phyloP scores from a whole-genome alignment of 2,797 vertebrate genomes.

The Malurus splendens region DNA sequence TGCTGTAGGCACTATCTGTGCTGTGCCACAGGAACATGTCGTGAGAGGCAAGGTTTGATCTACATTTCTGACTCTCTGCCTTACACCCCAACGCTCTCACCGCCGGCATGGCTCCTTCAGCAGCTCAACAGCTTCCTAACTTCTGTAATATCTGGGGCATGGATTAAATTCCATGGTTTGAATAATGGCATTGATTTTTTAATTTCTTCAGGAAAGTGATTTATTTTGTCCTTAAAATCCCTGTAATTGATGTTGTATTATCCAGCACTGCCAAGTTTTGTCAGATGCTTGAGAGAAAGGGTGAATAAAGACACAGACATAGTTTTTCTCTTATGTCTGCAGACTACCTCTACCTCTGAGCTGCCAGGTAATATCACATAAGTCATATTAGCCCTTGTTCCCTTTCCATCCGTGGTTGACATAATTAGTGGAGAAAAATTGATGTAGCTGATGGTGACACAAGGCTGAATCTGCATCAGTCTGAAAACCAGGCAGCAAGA shows the following conservation, averaged over 20 bases:
- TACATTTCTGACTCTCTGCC: background rate
- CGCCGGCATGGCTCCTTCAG: background rate
- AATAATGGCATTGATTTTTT: background rate
- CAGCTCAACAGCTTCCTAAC: background rate
- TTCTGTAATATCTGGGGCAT: background rate
- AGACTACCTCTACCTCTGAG: background rate
- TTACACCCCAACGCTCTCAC: background rate
- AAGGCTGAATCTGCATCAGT: background rate
- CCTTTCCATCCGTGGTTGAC: background rate
- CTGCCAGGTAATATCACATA: background rate
- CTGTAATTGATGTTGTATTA: background rate
- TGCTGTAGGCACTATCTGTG: background rate
- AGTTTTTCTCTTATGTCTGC: background rate
- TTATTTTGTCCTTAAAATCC: conserved; percentile 7
- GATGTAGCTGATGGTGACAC: background rate
- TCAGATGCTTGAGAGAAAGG: background rate
- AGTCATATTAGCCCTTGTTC: background rate
- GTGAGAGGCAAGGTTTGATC: background rate
- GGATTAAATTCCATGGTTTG: background rate
- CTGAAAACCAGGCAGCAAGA: background rate
- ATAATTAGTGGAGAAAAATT: background rate
- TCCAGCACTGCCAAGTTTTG: background rate
- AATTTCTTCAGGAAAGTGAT: conserved; percentile 9
- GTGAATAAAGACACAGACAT: background rate
- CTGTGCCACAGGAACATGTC: background rate